Conservation (phyloP, 2,797 vertebrate genomes). For the Chelonia mydas region DNA sequence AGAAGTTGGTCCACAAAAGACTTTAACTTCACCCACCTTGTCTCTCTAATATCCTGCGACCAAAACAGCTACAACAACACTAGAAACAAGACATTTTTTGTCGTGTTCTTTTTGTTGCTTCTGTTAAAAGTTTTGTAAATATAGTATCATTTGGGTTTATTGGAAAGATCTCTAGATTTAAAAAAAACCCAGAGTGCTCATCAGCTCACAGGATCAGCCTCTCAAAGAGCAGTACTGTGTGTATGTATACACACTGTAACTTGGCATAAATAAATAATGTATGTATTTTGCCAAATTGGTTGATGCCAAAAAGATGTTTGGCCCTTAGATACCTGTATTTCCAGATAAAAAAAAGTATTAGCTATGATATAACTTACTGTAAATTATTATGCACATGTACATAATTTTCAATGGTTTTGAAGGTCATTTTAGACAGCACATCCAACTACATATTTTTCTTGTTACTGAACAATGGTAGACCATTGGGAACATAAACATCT, state of each 20-base stretch:
- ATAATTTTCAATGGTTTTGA: not conserved
- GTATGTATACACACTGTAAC: not conserved
- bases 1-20: not conserved
- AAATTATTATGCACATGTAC: not conserved
- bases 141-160: not conserved
- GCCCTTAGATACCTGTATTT: not conserved
- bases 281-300: not conserved
- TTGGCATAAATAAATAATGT: not conserved
- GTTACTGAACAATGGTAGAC: not conserved
- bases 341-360: not conserved
- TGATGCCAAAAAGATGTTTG: not conserved
- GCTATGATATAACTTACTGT: rapidly evolving
- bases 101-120: not conserved
- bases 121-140: not conserved
- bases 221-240: not conserved
- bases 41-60: not conserved
- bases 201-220: not conserved
- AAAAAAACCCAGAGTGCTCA: not conserved
- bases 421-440: not conserved
- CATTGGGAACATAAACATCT: not conserved
- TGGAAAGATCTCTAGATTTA: not conserved
- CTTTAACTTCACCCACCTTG: not conserved
- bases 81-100: not conserved
- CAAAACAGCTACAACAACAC: not conserved
- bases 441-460: conserved; percentile 6